Conservation (phyloP, 2,113 vertebrate genomes). For the Cyphomyrus plagiostoma region DNA sequence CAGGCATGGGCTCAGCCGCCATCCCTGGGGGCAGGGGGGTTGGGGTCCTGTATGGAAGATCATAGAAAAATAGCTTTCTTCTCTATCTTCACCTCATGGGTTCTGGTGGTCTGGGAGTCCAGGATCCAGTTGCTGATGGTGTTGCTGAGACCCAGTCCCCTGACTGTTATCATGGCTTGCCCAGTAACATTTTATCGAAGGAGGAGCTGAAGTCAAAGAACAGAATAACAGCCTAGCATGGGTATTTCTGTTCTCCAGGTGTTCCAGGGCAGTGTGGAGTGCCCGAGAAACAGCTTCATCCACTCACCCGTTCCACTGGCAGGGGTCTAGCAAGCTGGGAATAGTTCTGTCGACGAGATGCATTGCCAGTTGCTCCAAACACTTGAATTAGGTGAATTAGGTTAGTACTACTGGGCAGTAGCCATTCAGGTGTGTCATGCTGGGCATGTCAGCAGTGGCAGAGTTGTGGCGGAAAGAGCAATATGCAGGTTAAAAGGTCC, state of each 20-base stretch:
- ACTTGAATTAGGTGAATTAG: not conserved
- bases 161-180: not conserved
- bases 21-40: not conserved
- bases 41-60: not conserved
- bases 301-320: not conserved
- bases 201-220: not conserved
- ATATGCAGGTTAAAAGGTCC: not conserved
- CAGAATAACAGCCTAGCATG: not conserved
- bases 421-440: not conserved
- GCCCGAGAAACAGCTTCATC: not conserved
- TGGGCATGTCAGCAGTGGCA: not conserved
- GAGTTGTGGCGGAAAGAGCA: not conserved
- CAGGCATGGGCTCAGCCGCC: not conserved
- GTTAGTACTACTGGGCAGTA: not conserved
- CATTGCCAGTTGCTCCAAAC: not conserved
- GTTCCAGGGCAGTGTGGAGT: not conserved
- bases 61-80: not conserved
- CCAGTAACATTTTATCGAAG: not conserved
- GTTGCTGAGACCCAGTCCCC: not conserved
- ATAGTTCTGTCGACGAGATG: not conserved
- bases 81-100: not conserved
- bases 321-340: not conserved
- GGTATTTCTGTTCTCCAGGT: not conserved
- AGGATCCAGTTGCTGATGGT: not conserved
- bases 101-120: not conserved